Conservation (phyloP, 2,113 vertebrate species). For the Corythaixoides concolor region DNA sequence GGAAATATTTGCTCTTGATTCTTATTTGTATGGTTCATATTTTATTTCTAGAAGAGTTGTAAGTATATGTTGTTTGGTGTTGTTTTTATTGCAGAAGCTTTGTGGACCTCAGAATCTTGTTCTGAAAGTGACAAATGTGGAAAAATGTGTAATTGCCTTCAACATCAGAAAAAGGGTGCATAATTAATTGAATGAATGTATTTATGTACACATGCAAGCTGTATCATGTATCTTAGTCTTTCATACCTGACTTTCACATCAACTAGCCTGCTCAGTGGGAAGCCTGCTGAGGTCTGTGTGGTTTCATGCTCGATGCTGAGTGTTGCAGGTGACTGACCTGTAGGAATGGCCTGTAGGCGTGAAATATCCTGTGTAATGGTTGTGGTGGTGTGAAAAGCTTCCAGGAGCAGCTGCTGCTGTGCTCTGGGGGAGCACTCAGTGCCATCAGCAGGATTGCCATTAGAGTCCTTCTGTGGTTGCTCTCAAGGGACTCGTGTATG, state of each 20-base stretch:
- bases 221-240: neutral
- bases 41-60: neutral
- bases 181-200: neutral
- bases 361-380: neutral
- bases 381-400: neutral
- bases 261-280: neutral
- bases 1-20: neutral
- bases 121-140: neutral
- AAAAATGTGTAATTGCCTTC: neutral
- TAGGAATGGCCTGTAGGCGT: neutral
- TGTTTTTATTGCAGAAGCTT: neutral
- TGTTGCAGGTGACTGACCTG: neutral
- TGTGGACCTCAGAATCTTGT: neutral
- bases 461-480: neutral
- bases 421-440: neutral
- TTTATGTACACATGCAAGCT: neutral
- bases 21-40: too few species aligned
- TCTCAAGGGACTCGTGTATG: neutral
- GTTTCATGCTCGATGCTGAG: neutral
- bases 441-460: neutral
- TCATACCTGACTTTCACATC: neutral
- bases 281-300: neutral
- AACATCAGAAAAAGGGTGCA: neutral
- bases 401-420: fast-evolving
- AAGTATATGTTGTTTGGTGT: too few species aligned